Base-by-base conservation (phyloP, 2,113 vertebrate species). In the Siphamia tubifer region DNA sequence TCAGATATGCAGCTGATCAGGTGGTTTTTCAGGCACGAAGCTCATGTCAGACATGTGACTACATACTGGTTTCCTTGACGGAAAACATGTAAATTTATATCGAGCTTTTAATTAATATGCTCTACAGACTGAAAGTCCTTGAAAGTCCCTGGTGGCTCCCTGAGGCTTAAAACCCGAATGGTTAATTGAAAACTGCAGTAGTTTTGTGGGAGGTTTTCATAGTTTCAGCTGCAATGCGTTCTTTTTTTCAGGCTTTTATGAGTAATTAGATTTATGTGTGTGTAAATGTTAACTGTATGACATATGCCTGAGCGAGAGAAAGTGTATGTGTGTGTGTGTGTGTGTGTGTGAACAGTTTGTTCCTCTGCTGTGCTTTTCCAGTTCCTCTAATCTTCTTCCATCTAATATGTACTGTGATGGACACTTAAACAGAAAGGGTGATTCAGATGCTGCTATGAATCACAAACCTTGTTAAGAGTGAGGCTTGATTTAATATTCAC, bases 101-200 rank as follows among this genome's bases (percentile, higher is more conserved):
- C 47, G 35, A 24, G 25, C 1, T 81, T 84, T 87, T 86, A 87
- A 87, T 86, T 75, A 82, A 88, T 61, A 47, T 40, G 62, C 55
- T 53, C 40, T 34, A 47, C 53, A 52, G 32, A 63, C 47, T 68
- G 54, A 77, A 68, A 62, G 73, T 74, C 68, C 44, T 69, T 69
- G 58, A 39, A 34, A 42, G 54, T 68, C 75, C 75, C 77, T 23
- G 44, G 74, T 77, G 65, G 70, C 54, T 86, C 57, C 63, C 30
- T 0, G 8, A 45, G 68, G 74, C 55, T 25, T 43, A 43, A 68
- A 78, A 72, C 51, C 21, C 3, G 30, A 47, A 56, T 53, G 55
- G 45, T 70, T 84, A 84, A 82, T 85, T 83, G 73, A 83, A 81
- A 75, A 63, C 64, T 51, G 72, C 82, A 66, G 74, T 65, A 34